phyloP scores from a whole-genome alignment of 2,888 invertebrate species.

The Dichetophora obliterata region DNA sequence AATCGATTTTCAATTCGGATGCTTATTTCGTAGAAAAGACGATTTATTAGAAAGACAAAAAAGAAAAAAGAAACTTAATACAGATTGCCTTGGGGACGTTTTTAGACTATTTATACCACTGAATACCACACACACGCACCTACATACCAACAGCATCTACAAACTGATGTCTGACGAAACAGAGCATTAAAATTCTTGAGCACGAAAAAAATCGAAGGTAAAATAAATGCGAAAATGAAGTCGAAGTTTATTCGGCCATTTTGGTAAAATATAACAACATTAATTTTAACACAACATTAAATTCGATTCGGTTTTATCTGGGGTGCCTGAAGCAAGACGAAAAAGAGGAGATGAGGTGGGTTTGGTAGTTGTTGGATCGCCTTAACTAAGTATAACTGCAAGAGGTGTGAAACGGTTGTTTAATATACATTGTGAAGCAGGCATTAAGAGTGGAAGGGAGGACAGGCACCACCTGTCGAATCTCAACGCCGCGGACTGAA shows the following conservation, averaged over 20 bases:
- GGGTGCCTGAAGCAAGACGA: not conserved
- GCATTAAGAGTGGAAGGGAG: too few species aligned
- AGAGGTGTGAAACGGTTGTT: conserved; percentile 56
- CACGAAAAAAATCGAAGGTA: conserved; percentile 31
- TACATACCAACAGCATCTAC: too few species aligned
- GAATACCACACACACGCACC: too few species aligned
- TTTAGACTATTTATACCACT: too few species aligned
- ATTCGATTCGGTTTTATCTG: conserved; percentile 50
- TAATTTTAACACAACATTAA: conserved; percentile 64
- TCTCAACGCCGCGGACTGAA: not conserved
- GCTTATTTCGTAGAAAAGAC: too few species aligned
- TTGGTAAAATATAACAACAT: conserved; percentile 67
- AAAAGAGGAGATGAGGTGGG: conserved; percentile 4
- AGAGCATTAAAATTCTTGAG: conserved; percentile 13
- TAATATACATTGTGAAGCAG: not conserved
- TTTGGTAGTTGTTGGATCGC: not conserved
- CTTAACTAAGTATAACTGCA: conserved; percentile 41
- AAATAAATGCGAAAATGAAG: conserved; percentile 55
- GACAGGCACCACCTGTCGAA: conserved; percentile 49
- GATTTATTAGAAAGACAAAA: too few species aligned
- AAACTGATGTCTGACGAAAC: not conserved
- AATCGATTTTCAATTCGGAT: too few species aligned
- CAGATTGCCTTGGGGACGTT: too few species aligned
- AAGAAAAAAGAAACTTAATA: too few species aligned
- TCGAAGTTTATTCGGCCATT: conserved; percentile 61